Base-by-base conservation (phyloP, 1,140 invertebrate species). In the Dreissena polymorpha region DNA sequence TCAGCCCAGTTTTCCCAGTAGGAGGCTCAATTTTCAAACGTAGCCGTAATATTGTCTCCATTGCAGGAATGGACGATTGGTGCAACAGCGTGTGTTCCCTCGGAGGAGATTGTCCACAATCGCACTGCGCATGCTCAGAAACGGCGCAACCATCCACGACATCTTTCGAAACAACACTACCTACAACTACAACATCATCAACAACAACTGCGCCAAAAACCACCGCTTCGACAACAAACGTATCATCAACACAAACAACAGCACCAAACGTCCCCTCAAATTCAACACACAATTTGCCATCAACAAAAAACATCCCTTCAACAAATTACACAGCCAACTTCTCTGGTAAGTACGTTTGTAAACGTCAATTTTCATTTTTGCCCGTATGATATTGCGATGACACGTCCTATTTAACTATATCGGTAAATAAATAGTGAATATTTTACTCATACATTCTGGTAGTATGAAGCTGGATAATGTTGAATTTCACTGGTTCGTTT, bases 41-140 rank as follows among this genome's bases (percentile, higher is more conserved):
- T n/a, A n/a, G n/a, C n/a, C n/a, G n/a, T n/a, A n/a, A n/a, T n/a
- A 39, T 39, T 39, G 39, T 39, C 39, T 39, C 39, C 8, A 39
- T 39, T 39, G 39, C 29, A 80, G 78, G 78, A 3, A 72, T 80
- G 68, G 23, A 71, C 57, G 39, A 25, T 39, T 80, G 78, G 78
- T 80, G 78, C 64, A 29, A 80, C 68, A 72, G 18, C n/a, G 29
- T 53, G 8, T 80, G 78, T 72, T 10, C 57, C 14, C 14, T 14
- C 14, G 57, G 67, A 53, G 68, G 68, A 18, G 18, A 25, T 13
- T 80, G 78, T 65, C 67, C 67, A 14, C 27, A 39, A 25, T 71
- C 78, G 16, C 53, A 80, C 57, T 80, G 78, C 63, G 29, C n/a
- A 39, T 80, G 78, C 55, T 8, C 25, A 21, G 67, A 64, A 72